Conservation (phyloP, 2,888 invertebrate species). For the Ernsta delagoae region DNA sequence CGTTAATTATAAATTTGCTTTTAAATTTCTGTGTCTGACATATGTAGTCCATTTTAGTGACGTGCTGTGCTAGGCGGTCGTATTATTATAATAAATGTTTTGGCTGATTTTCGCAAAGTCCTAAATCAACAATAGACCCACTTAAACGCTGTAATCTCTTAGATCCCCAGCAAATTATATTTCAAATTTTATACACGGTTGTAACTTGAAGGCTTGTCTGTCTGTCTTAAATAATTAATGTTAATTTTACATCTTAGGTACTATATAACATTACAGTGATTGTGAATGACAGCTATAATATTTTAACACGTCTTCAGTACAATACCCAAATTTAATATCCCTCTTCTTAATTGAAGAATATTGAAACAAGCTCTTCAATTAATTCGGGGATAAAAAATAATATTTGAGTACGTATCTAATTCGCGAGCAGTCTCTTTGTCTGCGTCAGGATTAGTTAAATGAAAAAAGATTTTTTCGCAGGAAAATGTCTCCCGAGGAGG, state of each 20-base stretch:
- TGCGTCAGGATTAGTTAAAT: conserved; percentile 69
- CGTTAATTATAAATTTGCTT: too few relatives aligned
- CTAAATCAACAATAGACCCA: conserved; percentile 60
- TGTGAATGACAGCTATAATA: not conserved
- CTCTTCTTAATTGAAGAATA: conserved; percentile 20
- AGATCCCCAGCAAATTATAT: conserved; percentile 3
- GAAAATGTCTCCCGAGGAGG: conserved; percentile 57
- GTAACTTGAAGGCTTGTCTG: not conserved
- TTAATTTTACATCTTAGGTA: not conserved
- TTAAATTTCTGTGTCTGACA: not conserved
- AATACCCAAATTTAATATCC: conserved; percentile 8
- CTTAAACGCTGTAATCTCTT: conserved; percentile 7
- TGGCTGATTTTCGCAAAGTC: conserved; percentile 70
- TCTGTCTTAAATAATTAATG: not conserved
- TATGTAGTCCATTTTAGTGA: not conserved
- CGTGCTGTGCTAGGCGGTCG: not conserved
- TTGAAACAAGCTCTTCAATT: conserved; percentile 20
- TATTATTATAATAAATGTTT: conserved; percentile 52
- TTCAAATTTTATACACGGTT: not conserved
- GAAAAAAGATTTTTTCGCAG: conserved; percentile 61
- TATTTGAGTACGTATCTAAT: conserved; percentile 54
- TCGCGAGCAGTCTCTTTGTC: conserved; percentile 52
- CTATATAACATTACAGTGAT: not conserved
- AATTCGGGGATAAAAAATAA: conserved; percentile 43
- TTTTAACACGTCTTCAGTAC: not conserved